These are phyloP conservation scores for Porites evermanni DNA, from an alignment of 92 coral and sea anemone species.

Conservation along the genomic window DNA sequence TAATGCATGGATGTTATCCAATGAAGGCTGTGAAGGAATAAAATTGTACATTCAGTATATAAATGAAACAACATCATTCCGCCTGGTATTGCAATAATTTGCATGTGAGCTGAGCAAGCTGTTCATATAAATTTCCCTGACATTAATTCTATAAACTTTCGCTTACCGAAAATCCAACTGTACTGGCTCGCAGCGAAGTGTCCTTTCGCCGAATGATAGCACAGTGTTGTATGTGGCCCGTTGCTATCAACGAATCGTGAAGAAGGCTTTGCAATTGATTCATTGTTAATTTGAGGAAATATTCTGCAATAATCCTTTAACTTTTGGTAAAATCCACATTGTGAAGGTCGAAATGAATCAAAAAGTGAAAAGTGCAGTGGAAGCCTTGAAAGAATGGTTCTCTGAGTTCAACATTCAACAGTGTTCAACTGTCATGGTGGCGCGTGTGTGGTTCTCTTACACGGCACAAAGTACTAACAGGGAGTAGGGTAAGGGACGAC, in stretches of 20 bases:
- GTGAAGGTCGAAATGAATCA: neutral
- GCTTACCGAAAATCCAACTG: constrained; percentile 92
- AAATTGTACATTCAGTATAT: no score
- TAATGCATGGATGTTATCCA: constrained; percentile 87
- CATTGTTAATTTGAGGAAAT: constrained; percentile 52
- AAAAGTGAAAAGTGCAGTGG: neutral
- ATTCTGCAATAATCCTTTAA: neutral
- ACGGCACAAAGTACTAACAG: neutral
- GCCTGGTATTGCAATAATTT: no score
- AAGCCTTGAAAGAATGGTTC: no score
- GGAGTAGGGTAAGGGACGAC: constrained; percentile 34
- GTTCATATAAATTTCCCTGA: neutral
- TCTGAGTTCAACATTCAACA: no score
- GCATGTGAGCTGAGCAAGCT: no score
- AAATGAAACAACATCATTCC: no score
- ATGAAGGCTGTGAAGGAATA: constrained; percentile 77
- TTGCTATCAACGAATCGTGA: constrained; percentile 96
- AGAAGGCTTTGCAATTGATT: constrained; percentile 94
- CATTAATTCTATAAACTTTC: neutral
- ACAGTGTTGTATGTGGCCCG: constrained; percentile 95
- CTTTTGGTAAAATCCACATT: neutral
- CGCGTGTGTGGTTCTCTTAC: no score
- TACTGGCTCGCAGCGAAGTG: constrained; percentile 90
- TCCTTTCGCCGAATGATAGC: constrained; percentile 94
- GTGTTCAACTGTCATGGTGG: no score